These are phyloP conservation scores for Toxostoma redivivum DNA, from an alignment of 2,113 vertebrate genomes.

Conservation along the genomic window DNA sequence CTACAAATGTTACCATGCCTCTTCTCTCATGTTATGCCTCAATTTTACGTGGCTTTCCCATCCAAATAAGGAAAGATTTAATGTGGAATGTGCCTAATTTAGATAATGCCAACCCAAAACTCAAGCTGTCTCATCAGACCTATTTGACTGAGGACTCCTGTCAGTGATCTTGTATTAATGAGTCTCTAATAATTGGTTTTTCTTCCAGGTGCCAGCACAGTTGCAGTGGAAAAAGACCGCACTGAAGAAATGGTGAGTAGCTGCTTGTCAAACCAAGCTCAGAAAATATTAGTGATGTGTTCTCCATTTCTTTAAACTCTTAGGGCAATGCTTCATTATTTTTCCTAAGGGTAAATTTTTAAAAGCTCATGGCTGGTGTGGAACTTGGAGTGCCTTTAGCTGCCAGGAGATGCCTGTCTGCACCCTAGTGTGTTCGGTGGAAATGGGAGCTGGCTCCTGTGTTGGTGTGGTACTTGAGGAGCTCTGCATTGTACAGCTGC, in stretches of 20 bases:
- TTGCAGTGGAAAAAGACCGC: conserved; percentile 41
- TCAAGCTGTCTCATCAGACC: not conserved
- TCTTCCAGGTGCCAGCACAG: conserved; percentile 6
- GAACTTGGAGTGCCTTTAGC: not conserved
- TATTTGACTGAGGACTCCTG: not conserved
- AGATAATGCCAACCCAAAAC: not conserved
- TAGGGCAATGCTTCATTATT: not conserved
- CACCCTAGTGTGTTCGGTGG: not conserved
- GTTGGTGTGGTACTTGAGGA: not conserved
- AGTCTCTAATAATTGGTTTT: not conserved
- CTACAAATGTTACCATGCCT: not conserved
- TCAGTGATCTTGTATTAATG: not conserved
- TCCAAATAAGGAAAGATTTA: not conserved
- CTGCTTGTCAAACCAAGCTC: not conserved
- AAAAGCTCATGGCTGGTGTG: not conserved
- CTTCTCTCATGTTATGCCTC: not conserved
- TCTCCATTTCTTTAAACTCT: not conserved
- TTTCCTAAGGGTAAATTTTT: not conserved
- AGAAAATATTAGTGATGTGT: not conserved
- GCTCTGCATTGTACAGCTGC: not conserved
- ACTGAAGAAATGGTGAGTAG: conserved; percentile 60
- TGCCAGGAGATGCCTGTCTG: not conserved
- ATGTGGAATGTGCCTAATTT: not conserved
- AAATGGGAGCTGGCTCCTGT: not conserved
- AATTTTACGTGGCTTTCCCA: not conserved